Evolutionary conservation across 2,888 invertebrate genomes (phyloP).

Genomic region (Agelastica alni): DNA sequence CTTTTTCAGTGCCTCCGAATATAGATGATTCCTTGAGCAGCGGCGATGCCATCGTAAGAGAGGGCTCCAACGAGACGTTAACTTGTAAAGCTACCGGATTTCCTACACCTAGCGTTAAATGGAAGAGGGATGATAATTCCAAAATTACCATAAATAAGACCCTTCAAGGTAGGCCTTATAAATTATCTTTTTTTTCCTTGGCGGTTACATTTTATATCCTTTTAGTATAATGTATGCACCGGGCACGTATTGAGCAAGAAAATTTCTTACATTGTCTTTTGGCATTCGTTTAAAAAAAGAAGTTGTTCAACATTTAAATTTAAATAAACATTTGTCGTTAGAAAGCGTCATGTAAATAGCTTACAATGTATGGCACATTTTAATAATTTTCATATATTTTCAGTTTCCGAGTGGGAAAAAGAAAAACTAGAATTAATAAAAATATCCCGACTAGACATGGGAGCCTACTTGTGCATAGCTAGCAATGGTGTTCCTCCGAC

Average conservation of each 20-base stretch:
- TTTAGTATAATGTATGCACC: conserved; percentile 12
- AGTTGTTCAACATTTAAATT: too few species aligned
- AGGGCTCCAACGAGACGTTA: conserved; percentile 86
- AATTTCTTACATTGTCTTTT: too few species aligned
- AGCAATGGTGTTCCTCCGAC: conserved; percentile 88
- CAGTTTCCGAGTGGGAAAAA: conserved; percentile 84
- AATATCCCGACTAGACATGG: conserved; percentile 89
- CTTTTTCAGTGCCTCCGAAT: conserved; percentile 80
- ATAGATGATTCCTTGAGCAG: conserved; percentile 90
- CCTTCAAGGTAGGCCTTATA: conserved; percentile 64
- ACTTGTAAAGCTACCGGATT: conserved; percentile 89
- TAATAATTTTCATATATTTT: too few species aligned
- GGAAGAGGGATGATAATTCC: conserved; percentile 88
- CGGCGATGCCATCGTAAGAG: conserved; percentile 88
- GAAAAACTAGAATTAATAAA: conserved; percentile 81
- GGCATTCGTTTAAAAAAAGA: too few species aligned
- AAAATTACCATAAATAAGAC: conserved; percentile 87
- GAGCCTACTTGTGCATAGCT: conserved; percentile 89
- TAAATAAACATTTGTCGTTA: too few species aligned
- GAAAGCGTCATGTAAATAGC: too few species aligned
- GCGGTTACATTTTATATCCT: conserved; percentile 15
- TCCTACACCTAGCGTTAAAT: conserved; percentile 85
- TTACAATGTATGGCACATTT: too few species aligned
- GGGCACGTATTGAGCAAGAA: background rate
- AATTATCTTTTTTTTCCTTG: conserved; percentile 44